Conservation (phyloP, 2,113 vertebrate species). For the Sakesphorus luctuosus region DNA sequence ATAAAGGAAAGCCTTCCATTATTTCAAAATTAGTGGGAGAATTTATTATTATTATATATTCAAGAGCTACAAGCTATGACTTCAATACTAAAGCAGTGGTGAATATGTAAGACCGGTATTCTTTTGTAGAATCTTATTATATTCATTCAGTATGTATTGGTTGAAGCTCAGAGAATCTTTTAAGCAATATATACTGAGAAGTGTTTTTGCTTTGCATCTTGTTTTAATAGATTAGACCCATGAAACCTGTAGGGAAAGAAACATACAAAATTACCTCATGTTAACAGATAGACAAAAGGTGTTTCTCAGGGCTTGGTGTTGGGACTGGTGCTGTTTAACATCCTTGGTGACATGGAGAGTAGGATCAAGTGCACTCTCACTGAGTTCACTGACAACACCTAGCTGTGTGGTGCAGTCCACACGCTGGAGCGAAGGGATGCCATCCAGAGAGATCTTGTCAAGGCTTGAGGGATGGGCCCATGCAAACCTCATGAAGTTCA, state of each 20-base stretch:
- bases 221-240: neutral
- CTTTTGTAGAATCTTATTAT: neutral
- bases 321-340: neutral
- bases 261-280: neutral
- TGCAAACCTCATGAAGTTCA: neutral
- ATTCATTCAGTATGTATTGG: neutral
- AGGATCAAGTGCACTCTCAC: accelerated
- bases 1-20: neutral
- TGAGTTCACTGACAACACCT: neutral
- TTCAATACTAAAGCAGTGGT: neutral
- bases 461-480: neutral
- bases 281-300: neutral
- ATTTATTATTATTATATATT: neutral
- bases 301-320: neutral
- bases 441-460: neutral
- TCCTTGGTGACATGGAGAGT: neutral
- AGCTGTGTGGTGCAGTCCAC: neutral
- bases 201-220: neutral
- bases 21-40: neutral
- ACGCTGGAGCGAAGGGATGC: neutral
- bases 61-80: neutral
- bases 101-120: neutral
- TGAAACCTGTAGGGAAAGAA: neutral
- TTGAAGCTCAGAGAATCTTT: neutral
- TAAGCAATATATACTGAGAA: neutral